phyloP scores from a whole-genome alignment of 2,113 vertebrate genomes.

The Heterocephalus glaber region DNA sequence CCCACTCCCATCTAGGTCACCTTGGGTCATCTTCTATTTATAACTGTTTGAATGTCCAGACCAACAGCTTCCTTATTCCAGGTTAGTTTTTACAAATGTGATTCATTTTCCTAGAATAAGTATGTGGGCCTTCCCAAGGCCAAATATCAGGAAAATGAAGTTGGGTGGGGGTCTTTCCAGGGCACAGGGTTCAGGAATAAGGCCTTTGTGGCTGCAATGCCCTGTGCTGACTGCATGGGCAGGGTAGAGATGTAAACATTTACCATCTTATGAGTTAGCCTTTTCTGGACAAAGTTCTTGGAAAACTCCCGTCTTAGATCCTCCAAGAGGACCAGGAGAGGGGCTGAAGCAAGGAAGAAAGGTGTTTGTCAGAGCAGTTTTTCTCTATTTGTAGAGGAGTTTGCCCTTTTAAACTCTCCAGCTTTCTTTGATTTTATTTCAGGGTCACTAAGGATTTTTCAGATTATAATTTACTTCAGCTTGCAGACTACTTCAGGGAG shows the following conservation, averaged over 20 bases:
- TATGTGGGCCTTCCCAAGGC: neutral
- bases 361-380: too few relatives aligned
- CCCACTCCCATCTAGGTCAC: neutral
- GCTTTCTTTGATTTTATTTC: neutral
- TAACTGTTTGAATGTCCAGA: neutral
- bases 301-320: neutral
- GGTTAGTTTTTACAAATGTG: neutral
- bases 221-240: too few relatives aligned
- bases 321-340: neutral
- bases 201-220: neutral
- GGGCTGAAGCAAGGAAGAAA: neutral
- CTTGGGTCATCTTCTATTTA: neutral
- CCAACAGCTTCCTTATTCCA: neutral
- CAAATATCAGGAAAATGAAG: neutral
- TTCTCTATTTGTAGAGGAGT: neutral
- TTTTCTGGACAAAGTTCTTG: neutral
- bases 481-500: neutral
- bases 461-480: neutral
- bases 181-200: neutral
- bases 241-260: neutral
- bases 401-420: neutral
- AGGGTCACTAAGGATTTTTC: neutral
- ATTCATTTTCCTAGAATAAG: neutral
- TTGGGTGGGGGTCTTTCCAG: neutral
- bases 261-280: neutral